Conservation (phyloP, 2,113 vertebrate genomes). For the Gracilinanus agilis region DNA sequence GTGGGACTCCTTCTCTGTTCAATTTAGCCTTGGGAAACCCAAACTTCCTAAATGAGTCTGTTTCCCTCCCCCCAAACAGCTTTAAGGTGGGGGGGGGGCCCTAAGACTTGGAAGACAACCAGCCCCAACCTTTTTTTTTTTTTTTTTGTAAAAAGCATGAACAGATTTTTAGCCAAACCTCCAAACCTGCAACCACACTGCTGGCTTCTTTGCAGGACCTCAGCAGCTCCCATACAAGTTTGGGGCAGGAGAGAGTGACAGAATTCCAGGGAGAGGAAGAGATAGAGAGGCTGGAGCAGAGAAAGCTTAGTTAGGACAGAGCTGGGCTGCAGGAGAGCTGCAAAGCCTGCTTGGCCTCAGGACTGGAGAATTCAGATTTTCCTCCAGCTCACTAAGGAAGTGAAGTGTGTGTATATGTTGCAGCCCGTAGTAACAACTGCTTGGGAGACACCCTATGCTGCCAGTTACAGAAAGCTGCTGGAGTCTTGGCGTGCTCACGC, state of each 20-base stretch:
- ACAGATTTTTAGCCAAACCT: neutral
- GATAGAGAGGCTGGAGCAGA: neutral
- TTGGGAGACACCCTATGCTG: neutral
- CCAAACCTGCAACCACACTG: too few relatives aligned
- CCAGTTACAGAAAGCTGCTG: neutral
- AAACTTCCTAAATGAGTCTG: neutral
- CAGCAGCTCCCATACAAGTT: neutral
- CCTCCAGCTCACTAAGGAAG: slow-evolving; percentile 3
- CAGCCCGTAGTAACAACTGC: neutral
- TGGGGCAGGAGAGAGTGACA: neutral
- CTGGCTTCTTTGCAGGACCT: neutral
- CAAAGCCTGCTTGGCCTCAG: neutral
- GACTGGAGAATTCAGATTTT: neutral
- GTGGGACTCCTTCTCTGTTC: neutral
- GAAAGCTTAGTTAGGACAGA: neutral
- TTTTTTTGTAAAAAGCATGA: neutral
- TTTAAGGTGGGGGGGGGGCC: neutral
- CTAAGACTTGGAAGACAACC: neutral
- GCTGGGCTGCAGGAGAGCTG: neutral
- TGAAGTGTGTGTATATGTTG: neutral
- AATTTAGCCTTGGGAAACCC: neutral
- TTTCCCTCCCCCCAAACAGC: too few relatives aligned
- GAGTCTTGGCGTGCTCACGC: neutral
- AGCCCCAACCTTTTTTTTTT: neutral
- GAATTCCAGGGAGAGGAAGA: neutral